Evolutionary conservation across 2,113 vertebrate genomes (phyloP).

Genomic region (Sigmodon hispidus): DNA sequence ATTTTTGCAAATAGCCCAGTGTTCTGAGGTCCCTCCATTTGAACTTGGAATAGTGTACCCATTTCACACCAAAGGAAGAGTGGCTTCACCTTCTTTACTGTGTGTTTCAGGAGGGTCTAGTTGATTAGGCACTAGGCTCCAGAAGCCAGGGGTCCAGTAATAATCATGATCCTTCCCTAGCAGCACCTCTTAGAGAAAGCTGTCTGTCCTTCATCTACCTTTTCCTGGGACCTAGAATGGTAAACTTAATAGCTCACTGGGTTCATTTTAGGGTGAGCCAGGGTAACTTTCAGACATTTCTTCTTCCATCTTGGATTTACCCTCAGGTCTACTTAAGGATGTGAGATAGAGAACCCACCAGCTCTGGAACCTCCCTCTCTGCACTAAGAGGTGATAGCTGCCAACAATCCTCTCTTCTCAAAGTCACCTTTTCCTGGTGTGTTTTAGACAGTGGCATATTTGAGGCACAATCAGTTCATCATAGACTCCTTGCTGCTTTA

Average conservation of each 20-base stretch:
- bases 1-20: neutral
- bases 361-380: accelerated
- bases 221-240: too few relatives aligned
- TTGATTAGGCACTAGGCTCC: neutral
- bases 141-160: neutral
- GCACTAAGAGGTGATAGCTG: neutral
- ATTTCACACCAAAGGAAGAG: accelerated
- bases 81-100: too few relatives aligned
- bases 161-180: too few relatives aligned
- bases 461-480: accelerated
- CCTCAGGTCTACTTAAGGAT: accelerated
- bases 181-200: neutral
- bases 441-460: accelerated
- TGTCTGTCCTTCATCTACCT: too few relatives aligned
- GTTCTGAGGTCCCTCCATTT: neutral
- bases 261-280: accelerated
- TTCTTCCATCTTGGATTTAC: accelerated
- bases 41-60: accelerated
- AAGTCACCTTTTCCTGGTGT: accelerated
- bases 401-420: neutral
- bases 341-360: accelerated
- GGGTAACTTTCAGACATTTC: accelerated
- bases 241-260: accelerated
- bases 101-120: neutral
- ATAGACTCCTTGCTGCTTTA: neutral